phyloP scores from a whole-genome alignment of 2,888 invertebrate genomes.

The Nephrotoma appendiculata region DNA sequence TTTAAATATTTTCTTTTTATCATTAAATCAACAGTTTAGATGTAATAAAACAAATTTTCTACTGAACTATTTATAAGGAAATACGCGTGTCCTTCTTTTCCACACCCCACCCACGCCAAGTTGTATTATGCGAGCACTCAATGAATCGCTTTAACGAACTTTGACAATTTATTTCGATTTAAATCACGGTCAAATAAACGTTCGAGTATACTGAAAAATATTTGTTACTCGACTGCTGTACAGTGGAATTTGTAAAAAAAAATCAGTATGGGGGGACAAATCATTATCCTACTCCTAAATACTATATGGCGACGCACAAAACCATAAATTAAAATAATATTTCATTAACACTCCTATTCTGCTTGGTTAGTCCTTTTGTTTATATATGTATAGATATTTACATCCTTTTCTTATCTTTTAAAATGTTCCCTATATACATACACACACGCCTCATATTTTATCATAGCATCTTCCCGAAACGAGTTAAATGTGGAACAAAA shows the following conservation, averaged over 20 bases:
- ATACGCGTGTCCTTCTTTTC: not conserved
- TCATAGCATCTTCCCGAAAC: not conserved
- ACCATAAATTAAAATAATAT: not conserved
- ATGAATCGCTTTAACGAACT: no score
- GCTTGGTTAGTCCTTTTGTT: not conserved
- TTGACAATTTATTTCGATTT: not conserved
- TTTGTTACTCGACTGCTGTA: no score
- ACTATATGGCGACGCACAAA: not conserved
- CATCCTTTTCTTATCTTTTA: not conserved
- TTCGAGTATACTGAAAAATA: not conserved
- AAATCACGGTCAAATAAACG: not conserved
- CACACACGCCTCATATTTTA: not conserved
- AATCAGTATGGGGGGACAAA: not conserved
- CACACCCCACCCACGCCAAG: not conserved
- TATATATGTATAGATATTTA: not conserved
- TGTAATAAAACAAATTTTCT: not conserved
- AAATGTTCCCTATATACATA: no score
- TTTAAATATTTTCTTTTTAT: not conserved
- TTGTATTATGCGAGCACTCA: not conserved
- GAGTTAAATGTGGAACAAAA: not conserved
- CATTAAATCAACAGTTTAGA: not conserved
- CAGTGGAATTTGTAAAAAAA: not conserved
- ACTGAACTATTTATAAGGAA: not conserved
- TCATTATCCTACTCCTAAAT: not conserved
- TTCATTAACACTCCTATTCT: not conserved